Conservation (phyloP, 2,888 invertebrate genomes). For the Ichneumon xanthorius region DNA sequence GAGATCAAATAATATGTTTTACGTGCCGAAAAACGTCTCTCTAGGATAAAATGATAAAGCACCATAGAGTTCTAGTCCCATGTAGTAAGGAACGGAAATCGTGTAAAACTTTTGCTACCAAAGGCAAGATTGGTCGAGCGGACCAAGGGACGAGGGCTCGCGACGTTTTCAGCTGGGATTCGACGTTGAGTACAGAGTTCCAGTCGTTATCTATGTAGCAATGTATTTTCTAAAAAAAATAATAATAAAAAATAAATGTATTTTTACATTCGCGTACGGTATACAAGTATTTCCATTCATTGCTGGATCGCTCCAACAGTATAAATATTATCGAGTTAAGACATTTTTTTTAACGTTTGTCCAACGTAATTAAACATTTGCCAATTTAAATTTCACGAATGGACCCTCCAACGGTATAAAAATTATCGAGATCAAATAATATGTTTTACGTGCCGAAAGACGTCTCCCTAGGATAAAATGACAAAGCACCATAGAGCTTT, state of each 20-base stretch:
- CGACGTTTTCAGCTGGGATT: conserved; percentile 6
- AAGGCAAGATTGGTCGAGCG: background rate
- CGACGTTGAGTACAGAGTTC: conserved; percentile 34
- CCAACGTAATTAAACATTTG: too few species aligned
- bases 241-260: background rate
- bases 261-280: background rate
- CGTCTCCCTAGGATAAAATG: background rate
- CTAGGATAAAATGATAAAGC: background rate
- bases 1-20: background rate
- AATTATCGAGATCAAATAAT: too few species aligned
- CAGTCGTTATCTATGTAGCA: too few species aligned
- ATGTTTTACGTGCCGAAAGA: background rate
- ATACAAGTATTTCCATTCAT: too few species aligned
- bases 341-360: background rate
- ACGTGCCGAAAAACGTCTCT: background rate
- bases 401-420: too few species aligned
- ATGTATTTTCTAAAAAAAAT: background rate
- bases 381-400: too few species aligned
- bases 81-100: background rate
- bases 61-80: background rate
- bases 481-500: background rate
- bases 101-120: conserved; percentile 6
- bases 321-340: too few species aligned
- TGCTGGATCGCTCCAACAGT: too few species aligned
- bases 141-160: conserved; percentile 6